Evolutionary conservation across 2,888 invertebrate species (phyloP).

Genomic region (Vanessa cardui): DNA sequence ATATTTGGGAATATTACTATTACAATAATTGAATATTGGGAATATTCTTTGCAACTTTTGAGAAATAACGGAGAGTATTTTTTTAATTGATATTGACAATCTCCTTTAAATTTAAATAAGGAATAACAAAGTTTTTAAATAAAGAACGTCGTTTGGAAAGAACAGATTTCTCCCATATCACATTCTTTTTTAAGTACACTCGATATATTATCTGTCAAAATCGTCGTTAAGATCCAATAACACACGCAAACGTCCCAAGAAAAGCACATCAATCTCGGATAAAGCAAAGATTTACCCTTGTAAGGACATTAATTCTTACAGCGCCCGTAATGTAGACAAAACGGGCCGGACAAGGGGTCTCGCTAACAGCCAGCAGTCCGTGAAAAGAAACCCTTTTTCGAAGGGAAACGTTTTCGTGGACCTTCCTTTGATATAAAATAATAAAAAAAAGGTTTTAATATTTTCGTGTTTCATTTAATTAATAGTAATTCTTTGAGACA

Average conservation of each 20-base stretch:
- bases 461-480: too few relatives aligned
- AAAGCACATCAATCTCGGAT: constrained; percentile 49
- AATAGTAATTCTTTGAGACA: too few relatives aligned
- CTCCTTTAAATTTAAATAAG: background rate
- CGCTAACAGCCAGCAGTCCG: constrained; percentile 53
- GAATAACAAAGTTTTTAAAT: background rate
- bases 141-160: too few relatives aligned
- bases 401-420: constrained; percentile 29
- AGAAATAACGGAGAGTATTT: too few relatives aligned
- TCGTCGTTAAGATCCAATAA: constrained; percentile 28
- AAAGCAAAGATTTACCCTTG: constrained; percentile 56
- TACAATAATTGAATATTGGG: too few relatives aligned
- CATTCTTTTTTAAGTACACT: background rate
- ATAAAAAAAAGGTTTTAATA: background rate
- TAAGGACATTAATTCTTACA: constrained; percentile 68
- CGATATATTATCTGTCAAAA: background rate
- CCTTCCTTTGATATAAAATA: constrained; percentile 9
- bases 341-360: constrained; percentile 51
- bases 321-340: constrained; percentile 57
- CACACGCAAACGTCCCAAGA: constrained; percentile 31
- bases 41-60: too few relatives aligned
- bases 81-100: too few relatives aligned
- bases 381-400: constrained; percentile 75
- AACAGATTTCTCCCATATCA: too few relatives aligned
- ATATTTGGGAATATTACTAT: too few relatives aligned